Evolutionary conservation across 2,888 invertebrate genomes (phyloP).

Genomic region (Agrochola litura): DNA sequence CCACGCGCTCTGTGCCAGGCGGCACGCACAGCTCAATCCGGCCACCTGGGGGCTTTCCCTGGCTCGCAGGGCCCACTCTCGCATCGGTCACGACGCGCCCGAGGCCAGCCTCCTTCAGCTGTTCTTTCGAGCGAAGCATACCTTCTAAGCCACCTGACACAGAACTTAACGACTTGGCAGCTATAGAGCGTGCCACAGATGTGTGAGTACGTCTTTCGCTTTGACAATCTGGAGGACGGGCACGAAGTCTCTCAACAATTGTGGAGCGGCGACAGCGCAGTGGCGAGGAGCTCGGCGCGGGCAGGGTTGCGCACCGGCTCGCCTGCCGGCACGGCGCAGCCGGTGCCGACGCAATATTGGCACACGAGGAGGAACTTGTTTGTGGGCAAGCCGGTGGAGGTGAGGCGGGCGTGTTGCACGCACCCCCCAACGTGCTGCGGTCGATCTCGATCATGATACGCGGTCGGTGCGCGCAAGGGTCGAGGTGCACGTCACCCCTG

Average conservation of each 20-base stretch:
- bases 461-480: constrained; percentile 78
- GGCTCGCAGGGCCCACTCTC: too few relatives aligned
- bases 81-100: constrained; percentile 66
- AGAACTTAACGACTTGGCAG: not conserved
- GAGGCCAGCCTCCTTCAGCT: constrained; percentile 67
- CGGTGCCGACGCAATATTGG: not conserved
- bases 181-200: constrained; percentile 20
- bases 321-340: constrained; percentile 1
- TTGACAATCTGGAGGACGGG: constrained; percentile 20
- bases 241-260: constrained; percentile 52
- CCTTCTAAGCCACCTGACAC: constrained; percentile 19
- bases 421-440: constrained; percentile 49
- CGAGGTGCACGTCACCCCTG: constrained; percentile 48
- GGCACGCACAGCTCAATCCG: constrained; percentile 67
- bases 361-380: not conserved
- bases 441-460: constrained; percentile 74
- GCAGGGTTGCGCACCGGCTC: constrained; percentile 20
- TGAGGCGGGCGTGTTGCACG: not conserved
- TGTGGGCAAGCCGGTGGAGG: not conserved
- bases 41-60: constrained; percentile 3
- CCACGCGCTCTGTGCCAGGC: constrained; percentile 59
- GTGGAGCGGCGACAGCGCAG: constrained; percentile 46
- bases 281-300: constrained; percentile 39
- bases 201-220: constrained; percentile 63
- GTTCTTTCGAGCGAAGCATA: constrained; percentile 49